Percentiles rank a stretch among this genome's conserved stretches.
phyloP scores from a whole-genome alignment of 1,140 invertebrate species.

The Tribolium madens region DNA sequence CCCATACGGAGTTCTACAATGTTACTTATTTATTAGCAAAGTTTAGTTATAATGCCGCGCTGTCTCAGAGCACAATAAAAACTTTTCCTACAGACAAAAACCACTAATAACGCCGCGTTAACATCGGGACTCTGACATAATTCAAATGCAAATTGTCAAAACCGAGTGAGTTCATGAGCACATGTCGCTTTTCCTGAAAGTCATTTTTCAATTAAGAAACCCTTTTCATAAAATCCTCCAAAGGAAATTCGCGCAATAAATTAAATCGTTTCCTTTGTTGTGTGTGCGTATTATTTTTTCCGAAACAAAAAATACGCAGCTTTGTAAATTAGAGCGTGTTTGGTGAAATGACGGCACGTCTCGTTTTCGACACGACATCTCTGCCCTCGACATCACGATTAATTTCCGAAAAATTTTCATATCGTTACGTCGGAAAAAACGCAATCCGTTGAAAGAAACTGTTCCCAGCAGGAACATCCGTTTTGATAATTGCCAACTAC shows the following conservation, averaged over 20 bases:
- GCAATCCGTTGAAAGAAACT: neutral
- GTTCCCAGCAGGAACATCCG: slow-evolving; percentile 20
- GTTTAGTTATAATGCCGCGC: slow-evolving; percentile 27
- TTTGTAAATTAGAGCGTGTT: slow-evolving; percentile 14
- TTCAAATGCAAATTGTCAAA: slow-evolving; percentile 44
- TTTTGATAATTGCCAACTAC: slow-evolving; percentile 27
- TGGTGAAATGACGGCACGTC: slow-evolving; percentile 12
- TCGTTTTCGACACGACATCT: slow-evolving; percentile 13
- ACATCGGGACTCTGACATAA: slow-evolving; percentile 20
- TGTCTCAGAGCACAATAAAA: slow-evolving; percentile 31
- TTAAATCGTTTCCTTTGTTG: slow-evolving; percentile 1
- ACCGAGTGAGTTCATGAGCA: slow-evolving; percentile 12
- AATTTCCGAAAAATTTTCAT: slow-evolving; percentile 34
- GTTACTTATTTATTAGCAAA: slow-evolving; percentile 43
- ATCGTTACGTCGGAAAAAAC: slow-evolving; percentile 1
- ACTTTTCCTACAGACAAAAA: slow-evolving; percentile 27
- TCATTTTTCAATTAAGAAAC: slow-evolving; percentile 31
- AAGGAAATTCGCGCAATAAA: slow-evolving; percentile 24
- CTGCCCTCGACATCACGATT: slow-evolving; percentile 13
- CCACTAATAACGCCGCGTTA: slow-evolving; percentile 22
- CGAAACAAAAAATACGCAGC: neutral
- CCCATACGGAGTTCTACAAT: slow-evolving; percentile 25
- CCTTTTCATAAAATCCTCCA: neutral
- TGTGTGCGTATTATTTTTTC: neutral
- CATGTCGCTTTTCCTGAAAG: slow-evolving; percentile 9